These are phyloP conservation scores for Enteromius fasciolatus DNA, from an alignment of 2,797 vertebrate species.

Conservation along the genomic window DNA sequence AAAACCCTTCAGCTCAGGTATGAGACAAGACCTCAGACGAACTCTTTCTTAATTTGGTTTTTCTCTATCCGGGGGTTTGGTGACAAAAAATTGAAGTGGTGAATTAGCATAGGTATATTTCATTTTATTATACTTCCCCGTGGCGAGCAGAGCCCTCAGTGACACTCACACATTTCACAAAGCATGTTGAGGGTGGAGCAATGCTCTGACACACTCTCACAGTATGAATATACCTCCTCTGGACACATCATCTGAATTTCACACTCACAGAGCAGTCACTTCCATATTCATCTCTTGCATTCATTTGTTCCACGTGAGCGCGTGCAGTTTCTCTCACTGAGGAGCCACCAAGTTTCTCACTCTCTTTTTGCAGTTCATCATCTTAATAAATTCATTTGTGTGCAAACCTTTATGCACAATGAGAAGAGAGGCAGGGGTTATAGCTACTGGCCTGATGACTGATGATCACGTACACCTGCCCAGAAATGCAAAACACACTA, in stretches of 20 bases:
- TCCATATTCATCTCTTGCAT: slow-evolving; percentile 26
- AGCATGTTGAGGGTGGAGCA: not conserved
- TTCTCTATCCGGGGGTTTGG: not conserved
- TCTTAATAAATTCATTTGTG: slow-evolving; percentile 88
- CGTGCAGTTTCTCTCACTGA: slow-evolving; percentile 18
- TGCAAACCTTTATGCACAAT: slow-evolving; percentile 63
- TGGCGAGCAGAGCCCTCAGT: not conserved
- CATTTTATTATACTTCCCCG: slow-evolving; percentile 10
- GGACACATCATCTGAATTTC: slow-evolving; percentile 30
- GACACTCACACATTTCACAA: slow-evolving; percentile 6
- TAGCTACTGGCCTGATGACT: not conserved
- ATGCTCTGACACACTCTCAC: slow-evolving; percentile 20
- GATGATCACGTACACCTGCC: not conserved
- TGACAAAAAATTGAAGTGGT: slow-evolving; percentile 16
- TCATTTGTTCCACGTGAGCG: slow-evolving; percentile 43
- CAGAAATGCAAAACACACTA: not conserved
- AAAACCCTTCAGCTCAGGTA: not conserved
- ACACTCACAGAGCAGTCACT: slow-evolving; percentile 1
- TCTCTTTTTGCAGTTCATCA: slow-evolving; percentile 28
- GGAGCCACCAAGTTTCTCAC: slow-evolving; percentile 4
- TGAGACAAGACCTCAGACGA: not conserved
- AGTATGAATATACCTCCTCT: slow-evolving; percentile 23
- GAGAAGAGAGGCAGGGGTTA: not conserved
- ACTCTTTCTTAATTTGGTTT: not conserved
- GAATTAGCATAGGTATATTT: slow-evolving; percentile 25